Base-by-base conservation (phyloP, 2,888 invertebrate genomes). In the Tillus elongatus region DNA sequence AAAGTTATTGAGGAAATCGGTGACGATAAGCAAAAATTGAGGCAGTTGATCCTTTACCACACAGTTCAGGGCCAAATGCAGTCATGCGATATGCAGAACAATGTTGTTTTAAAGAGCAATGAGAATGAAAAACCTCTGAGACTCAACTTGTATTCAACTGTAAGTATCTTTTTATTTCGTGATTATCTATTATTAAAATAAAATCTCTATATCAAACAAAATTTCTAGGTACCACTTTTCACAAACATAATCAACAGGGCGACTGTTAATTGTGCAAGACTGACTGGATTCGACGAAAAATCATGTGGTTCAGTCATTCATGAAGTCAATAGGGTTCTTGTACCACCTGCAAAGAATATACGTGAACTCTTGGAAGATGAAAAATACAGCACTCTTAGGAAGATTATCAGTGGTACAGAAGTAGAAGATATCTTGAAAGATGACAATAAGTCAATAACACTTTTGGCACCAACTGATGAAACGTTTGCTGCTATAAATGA, bases 221-320 rank as follows among this genome's bases (percentile, higher is more conserved):
- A 11, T 35, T 58, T 63, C 33, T 44, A 69, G 67, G 63, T 74
- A 41, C 71, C 73, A 2, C 54, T 75, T 19, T 73, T 75, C 51
- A 64, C 69, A 13, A 72, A 72, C 44, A 64, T 73, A 2, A 70
- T 72, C 54, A 72, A 75, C 45, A 67, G 75, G 33, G 73, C 75
- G 1, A 79, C 81, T 1, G 75, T 77, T 0, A 80, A 82, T 55
- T 83, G 82, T 57, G 79, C 78, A 1, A 66, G 73, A 4, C 55
- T 83, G 8, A 65, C 72, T 1, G 71, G 71, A 44, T 70, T 72
- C 37, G 78, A 79, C 47, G 71, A 75, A 42, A 72, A 75, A 52
- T 75, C 77, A 16, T 83, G 82, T 50, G 79, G 79, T 37, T 78
- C 78, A 1, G 70, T 77, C 4, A 63, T 82, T 12, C 79, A 82